Base-by-base conservation (phyloP, 1,140 invertebrate genomes). In the Coenobita brevimanus region DNA sequence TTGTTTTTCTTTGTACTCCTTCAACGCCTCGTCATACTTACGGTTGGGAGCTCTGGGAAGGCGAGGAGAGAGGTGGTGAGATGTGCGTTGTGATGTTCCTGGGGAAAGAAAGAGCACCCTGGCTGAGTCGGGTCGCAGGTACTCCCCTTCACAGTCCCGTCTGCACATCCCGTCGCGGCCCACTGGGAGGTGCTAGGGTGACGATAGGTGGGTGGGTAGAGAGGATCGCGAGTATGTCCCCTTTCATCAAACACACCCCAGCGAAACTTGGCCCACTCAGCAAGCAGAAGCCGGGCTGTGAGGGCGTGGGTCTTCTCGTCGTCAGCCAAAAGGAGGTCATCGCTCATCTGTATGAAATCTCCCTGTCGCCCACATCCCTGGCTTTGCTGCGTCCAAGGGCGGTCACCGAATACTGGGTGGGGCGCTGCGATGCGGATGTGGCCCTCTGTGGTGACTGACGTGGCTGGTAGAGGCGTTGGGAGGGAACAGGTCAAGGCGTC, bases 241-340 rank as follows among this genome's bases (percentile, higher is more conserved):
- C 94, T 93, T 92, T 95, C 95, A 89, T 95, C 95, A 91, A 95
- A 96, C 3, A 96, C 94, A 24, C 95, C 95, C 92, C 95, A 96
- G 0, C 95, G 93, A 91, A 94, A 95, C 91, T 94, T 95, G 0
- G 94, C 94, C 93, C 95, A 96, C 91, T 96, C 94, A 88, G 94
- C 94, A 2, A 95, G 93, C n/a, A 96, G 91, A n/a, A 92, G 91
- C 85, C 93, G 92, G 30, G 87, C 87, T 10, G 80, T 76, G 24
- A 75, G 73, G 15, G 64, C 54, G 54, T 82, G 57, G 24, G 87
- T 33, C 92, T 91, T 88, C 93, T 92, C 33, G 92, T 94, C 94
- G 90, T 33, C 88, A 8, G 75, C 46, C 13, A 89, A 83, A 27
- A 93, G 90, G 85, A 92, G 92, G 50, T 92, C 90, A 46, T 93